Evolutionary conservation across 2,888 invertebrate genomes (phyloP), one percentile per base, ranked within the genome.

Genomic region (Brachycybe producta): DNA sequence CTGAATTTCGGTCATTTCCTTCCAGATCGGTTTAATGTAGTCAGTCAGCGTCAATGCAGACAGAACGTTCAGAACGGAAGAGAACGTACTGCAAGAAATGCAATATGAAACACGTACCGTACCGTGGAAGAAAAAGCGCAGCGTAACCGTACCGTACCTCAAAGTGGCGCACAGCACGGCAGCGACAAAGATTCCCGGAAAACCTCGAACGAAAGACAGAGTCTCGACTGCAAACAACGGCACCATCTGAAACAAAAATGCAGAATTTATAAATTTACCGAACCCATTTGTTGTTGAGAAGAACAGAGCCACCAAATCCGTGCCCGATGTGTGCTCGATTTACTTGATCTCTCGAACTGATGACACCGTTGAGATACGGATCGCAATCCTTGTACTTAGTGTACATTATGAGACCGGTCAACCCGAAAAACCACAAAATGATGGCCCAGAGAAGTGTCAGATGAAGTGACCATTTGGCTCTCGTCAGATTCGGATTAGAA

Each of bases 131-230:
- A 13, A 19, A 38, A 13, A 8, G 17, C 38, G 8, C 11, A 38
- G 11, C 7, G 17, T 38, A 8, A 13, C 11, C 17, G 8, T 38
- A 7, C 26, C 17, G 28, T 23, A 44, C 44, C 44, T 44, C 2
- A 44, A 27, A 0, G 44, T 44, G 28, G 44, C 44, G 17, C 44
- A 44, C 8, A 44, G 44, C 17, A 44, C 17, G 17, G 28, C 44
- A 28, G 44, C 44, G 7, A 44, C 44, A 32, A 44, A 44, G 17
- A 44, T 23, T 28, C 44, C 44, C 19, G 28, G 15, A 15, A 44
- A n/a, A 21, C 44, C 44, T 27, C n/a, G 5, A 17, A 27, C 11
- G 32, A 44, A 44, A 1, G 44, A 44, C 19, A 44, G 32, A 15
- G 44, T 44, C 19, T 44, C 44, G 15, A 44, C 30, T 19, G 44